Conservation (phyloP, 35 echinoderm and acorn worm genomes). For the Lytechinus pictus region DNA sequence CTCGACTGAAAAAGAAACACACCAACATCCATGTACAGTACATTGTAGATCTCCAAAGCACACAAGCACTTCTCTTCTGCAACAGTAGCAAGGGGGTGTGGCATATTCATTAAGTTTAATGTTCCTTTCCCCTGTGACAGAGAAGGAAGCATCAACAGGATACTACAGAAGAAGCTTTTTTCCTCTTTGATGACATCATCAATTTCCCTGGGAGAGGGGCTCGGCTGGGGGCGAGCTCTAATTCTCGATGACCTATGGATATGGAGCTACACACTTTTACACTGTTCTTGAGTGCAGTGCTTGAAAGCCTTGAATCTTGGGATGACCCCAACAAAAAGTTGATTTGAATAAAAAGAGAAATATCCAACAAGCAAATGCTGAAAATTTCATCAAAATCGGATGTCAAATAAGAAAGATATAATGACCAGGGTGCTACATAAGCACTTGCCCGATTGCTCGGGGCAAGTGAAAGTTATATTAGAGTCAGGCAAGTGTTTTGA, state of each 20-base stretch:
- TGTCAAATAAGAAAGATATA: too few relatives aligned
- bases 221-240: background rate
- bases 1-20: too few relatives aligned
- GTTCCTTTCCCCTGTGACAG: background rate
- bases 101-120: background rate
- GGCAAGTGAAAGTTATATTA: too few relatives aligned
- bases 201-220: background rate
- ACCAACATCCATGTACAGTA: too few relatives aligned
- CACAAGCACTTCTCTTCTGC: background rate
- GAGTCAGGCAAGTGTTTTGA: too few relatives aligned
- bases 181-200: background rate
- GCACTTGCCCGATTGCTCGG: too few relatives aligned
- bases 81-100: background rate
- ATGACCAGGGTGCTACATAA: too few relatives aligned
- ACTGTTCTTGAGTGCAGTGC: background rate
- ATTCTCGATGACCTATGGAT: conserved; percentile 1
- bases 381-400: too few relatives aligned
- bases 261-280: background rate
- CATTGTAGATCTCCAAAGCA: background rate
- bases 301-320: background rate
- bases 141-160: background rate
- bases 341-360: too few relatives aligned
- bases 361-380: too few relatives aligned
- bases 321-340: background rate
- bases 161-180: background rate